phyloP scores from a whole-genome alignment of 2,113 vertebrate genomes.

The Aix galericulata region DNA sequence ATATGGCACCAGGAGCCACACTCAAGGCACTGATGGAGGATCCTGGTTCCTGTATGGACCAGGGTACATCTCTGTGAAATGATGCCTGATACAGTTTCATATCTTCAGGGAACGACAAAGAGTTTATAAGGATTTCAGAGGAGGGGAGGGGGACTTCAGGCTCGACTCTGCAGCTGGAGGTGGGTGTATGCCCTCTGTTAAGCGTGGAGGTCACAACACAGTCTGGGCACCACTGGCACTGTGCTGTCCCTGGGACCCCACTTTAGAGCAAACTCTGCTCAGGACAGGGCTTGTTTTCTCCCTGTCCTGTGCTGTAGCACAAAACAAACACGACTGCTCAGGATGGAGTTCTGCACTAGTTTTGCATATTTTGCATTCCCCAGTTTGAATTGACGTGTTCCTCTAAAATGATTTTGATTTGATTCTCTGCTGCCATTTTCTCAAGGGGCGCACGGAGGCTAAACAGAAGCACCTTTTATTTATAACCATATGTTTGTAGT shows the following conservation, averaged over 20 bases:
- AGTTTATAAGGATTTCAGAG: not conserved
- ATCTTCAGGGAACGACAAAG: not conserved
- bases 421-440: not conserved
- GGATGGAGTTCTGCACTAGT: not conserved
- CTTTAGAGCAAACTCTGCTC: not conserved
- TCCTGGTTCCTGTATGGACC: not conserved
- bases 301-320: not conserved
- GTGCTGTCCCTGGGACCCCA: not conserved
- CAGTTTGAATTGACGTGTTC: not conserved
- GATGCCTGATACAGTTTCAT: not conserved
- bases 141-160: not conserved
- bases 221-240: accelerated
- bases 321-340: not conserved
- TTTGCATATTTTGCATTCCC: not conserved
- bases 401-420: not conserved
- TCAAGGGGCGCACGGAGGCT: not conserved
- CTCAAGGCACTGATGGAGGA: not conserved
- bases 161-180: not conserved
- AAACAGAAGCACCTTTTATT: not conserved
- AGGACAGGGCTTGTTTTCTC: not conserved
- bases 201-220: accelerated
- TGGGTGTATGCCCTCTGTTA: not conserved
- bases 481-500: not conserved
- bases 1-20: accelerated
- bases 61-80: not conserved